Percentiles rank a stretch among this genome's conserved stretches.
Conservation (phyloP, 2,113 vertebrate species). For the Nothobranchius furzeri region DNA sequence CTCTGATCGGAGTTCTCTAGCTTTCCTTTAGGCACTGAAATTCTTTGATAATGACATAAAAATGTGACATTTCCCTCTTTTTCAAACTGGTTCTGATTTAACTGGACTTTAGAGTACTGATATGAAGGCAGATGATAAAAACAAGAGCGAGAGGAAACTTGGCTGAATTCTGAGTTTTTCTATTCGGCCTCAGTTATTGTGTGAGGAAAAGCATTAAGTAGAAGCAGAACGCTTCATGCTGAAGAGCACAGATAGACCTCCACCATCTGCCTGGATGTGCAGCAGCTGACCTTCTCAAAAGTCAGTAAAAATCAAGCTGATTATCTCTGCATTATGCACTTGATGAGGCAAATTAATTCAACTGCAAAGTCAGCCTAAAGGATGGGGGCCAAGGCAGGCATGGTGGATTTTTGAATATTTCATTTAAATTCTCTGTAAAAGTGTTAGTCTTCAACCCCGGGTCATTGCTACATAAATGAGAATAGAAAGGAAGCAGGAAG, state of each 20-base stretch:
- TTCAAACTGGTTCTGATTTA: too few species aligned
- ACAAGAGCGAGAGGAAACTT: not conserved
- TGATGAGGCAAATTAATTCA: conserved; percentile 49
- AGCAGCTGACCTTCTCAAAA: conserved; percentile 52
- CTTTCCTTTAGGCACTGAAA: not conserved
- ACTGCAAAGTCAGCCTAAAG: conserved; percentile 19
- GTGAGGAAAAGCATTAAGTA: not conserved
- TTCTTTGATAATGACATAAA: not conserved
- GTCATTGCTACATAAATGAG: not conserved
- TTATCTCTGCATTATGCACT: conserved; percentile 24
- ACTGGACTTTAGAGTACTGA: not conserved
- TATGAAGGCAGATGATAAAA: not conserved
- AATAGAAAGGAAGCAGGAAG: not conserved
- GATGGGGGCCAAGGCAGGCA: conserved; percentile 1
- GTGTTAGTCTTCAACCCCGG: not conserved
- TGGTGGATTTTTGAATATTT: not conserved
- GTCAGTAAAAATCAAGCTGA: conserved; percentile 31
- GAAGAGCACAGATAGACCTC: conserved; percentile 18
- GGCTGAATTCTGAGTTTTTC: not conserved
- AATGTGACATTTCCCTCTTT: not conserved
- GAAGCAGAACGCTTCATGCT: conserved; percentile 8
- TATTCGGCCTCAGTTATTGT: not conserved
- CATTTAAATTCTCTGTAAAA: conserved; percentile 12
- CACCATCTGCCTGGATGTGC: conserved; percentile 16
- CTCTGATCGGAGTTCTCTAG: conserved; percentile 32